Conservation (phyloP, 2,113 vertebrate genomes). For the Thymallus thymallus region DNA sequence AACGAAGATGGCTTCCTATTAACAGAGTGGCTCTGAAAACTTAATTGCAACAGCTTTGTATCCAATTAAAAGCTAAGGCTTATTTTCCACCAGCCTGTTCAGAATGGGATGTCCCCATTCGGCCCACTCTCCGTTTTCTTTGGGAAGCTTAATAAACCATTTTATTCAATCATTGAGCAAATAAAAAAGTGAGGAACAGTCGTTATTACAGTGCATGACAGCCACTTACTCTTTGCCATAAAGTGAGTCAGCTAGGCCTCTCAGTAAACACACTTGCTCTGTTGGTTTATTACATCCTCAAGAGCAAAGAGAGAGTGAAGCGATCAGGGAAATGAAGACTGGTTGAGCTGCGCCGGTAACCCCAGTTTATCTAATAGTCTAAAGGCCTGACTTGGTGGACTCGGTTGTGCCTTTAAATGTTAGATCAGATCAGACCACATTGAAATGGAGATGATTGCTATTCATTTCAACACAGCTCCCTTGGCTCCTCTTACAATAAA, state of each 20-base stretch:
- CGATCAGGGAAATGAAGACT: no score
- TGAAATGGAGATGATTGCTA: no score
- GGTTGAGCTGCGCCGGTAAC: no score
- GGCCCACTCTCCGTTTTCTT: not conserved
- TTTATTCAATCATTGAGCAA: not conserved
- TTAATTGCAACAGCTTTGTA: conserved; percentile 6
- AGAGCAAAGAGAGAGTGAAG: no score
- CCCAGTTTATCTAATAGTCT: no score
- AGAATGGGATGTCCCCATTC: not conserved
- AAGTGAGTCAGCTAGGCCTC: not conserved
- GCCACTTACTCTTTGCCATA: not conserved
- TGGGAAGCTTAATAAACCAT: not conserved
- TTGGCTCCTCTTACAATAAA: no score
- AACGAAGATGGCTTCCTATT: not conserved
- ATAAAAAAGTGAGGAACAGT: not conserved
- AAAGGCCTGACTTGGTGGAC: no score
- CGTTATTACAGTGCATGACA: not conserved
- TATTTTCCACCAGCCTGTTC: not conserved
- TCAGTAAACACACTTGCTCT: not conserved
- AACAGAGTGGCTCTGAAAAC: not conserved
- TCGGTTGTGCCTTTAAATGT: no score
- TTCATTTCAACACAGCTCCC: no score
- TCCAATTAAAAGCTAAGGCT: conserved; percentile 22
- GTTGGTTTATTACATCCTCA: no score
- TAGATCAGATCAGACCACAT: no score